Base-by-base conservation (phyloP, 2,888 invertebrate species). In the Homarus gammarus region DNA sequence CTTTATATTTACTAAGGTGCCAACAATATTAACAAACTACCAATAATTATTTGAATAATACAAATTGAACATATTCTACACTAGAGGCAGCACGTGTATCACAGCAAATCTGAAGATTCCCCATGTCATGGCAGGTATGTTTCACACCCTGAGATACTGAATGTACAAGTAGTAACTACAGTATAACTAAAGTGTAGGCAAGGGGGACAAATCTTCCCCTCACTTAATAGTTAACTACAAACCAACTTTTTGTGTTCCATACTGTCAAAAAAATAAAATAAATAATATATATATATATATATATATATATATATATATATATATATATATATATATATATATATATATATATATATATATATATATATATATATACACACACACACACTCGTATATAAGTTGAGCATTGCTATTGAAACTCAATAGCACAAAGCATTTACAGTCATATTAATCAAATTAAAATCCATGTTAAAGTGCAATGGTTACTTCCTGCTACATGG, bases 111-210 rank as follows among this genome's bases (percentile, higher is more conserved):
- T 64, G 64, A 64, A 64, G 27, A 64, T 27, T 6, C 64, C 31
- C 8, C 6, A 27, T 10, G 64, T 64, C n/a, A 64, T 64, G n/a
- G 64, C 64, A 64, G 64, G 64, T 64, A 64, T 64, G 64, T 27
- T 64, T 64, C 64, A 64, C 64, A 64, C 64, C 64, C 64, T 64
- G 64, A 64, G 64, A 64, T 64, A 64, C 6, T 64, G 64, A 64
- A n/a, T 27, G 64, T n/a, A n/a, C n/a, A n/a, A n/a, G n/a, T 27
- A 22, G 31, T 27, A 64, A 64, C 64, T 64, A 64, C 31, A 64
- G 8, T 64, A 64, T 8, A 64, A 27, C 18, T n/a, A n/a, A n/a
- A n/a, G n/a, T n/a, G 22, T 22, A 22, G 15, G 64, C 22, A 27
- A 27, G 27, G 3, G 12, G 10, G 22, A 64, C 31, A 64, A 64